These are phyloP conservation scores for Drosophila eugracilis DNA, from an alignment of 1,140 invertebrate genomes.

Conservation along the genomic window DNA sequence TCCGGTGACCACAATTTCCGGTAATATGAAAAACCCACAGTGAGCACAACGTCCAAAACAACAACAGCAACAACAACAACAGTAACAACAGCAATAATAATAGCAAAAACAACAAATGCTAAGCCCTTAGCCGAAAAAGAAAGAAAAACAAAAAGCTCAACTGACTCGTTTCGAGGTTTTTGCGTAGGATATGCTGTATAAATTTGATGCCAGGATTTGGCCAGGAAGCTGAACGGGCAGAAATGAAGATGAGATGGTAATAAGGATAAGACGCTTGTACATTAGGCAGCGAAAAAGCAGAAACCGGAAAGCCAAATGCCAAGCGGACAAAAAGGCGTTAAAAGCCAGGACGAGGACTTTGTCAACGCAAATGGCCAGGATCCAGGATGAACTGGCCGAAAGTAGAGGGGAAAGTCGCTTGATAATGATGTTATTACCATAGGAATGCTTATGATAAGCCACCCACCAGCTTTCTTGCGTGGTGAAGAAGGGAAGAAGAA, in stretches of 20 bases:
- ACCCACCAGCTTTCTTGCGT: conserved; percentile 35
- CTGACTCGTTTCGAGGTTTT: conserved; percentile 61
- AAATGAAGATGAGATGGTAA: conserved; percentile 79
- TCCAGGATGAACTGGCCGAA: conserved; percentile 17
- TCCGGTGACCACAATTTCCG: conserved; percentile 79
- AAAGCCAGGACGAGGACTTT: conserved; percentile 61
- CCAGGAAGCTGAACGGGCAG: conserved; percentile 69
- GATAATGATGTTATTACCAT: conserved; percentile 82
- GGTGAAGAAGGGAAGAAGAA: background rate
- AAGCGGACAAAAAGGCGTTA: conserved; percentile 57
- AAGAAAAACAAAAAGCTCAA: conserved; percentile 68
- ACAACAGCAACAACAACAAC: conserved; percentile 45
- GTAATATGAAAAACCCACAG: conserved; percentile 80
- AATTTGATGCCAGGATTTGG: conserved; percentile 78
- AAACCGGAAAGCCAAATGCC: conserved; percentile 45
- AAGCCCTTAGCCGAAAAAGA: conserved; percentile 44
- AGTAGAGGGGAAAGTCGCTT: conserved; percentile 25
- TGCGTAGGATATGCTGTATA: conserved; percentile 67
- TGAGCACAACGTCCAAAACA: conserved; percentile 39
- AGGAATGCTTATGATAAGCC: conserved; percentile 70
- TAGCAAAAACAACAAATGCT: conserved; percentile 29
- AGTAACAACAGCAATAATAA: conserved; percentile 13
- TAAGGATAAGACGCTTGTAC: conserved; percentile 75
- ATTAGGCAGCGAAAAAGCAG: conserved; percentile 57
- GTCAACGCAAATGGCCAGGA: conserved; percentile 51